phyloP scores from a whole-genome alignment of 2,888 invertebrate genomes.

The Scaptodrosophila latifasciaeformis region DNA sequence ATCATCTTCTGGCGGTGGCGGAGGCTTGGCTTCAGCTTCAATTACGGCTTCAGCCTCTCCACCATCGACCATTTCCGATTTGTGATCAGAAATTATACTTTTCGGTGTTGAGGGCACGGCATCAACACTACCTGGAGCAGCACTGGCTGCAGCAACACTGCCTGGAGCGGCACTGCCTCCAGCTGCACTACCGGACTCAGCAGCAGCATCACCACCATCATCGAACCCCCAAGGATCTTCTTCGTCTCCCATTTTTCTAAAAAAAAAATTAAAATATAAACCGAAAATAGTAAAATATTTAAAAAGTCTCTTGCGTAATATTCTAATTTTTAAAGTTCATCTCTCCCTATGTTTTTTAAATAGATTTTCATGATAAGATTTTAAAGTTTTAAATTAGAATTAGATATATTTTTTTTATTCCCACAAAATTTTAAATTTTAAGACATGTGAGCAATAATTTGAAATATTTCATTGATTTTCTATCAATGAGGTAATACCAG shows the following conservation, averaged over 20 bases:
- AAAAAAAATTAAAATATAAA: neutral
- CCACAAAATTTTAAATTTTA: too few species aligned
- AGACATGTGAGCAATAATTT: neutral
- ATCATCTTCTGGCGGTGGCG: constrained; percentile 76
- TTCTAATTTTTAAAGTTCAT: too few species aligned
- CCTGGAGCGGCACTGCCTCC: constrained; percentile 49
- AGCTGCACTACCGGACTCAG: constrained; percentile 65
- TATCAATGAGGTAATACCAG: neutral
- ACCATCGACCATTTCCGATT: constrained; percentile 22
- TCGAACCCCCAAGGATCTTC: constrained; percentile 78
- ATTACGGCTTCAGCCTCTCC: constrained; percentile 68
- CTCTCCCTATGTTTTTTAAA: too few species aligned
- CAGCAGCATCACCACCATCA: constrained; percentile 68
- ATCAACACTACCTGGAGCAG: constrained; percentile 57
- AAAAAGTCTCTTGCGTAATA: too few species aligned
- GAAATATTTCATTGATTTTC: neutral
- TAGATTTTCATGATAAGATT: too few species aligned
- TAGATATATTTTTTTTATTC: too few species aligned
- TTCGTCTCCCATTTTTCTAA: constrained; percentile 75
- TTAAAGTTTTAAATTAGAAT: too few species aligned
- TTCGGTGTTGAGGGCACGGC: constrained; percentile 69
- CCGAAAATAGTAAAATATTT: neutral
- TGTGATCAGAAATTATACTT: constrained; percentile 63
- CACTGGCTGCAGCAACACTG: constrained; percentile 50
- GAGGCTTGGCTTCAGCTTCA: constrained; percentile 76